phyloP scores from a whole-genome alignment of 2,113 vertebrate species.

The Melanerpes formicivorus region DNA sequence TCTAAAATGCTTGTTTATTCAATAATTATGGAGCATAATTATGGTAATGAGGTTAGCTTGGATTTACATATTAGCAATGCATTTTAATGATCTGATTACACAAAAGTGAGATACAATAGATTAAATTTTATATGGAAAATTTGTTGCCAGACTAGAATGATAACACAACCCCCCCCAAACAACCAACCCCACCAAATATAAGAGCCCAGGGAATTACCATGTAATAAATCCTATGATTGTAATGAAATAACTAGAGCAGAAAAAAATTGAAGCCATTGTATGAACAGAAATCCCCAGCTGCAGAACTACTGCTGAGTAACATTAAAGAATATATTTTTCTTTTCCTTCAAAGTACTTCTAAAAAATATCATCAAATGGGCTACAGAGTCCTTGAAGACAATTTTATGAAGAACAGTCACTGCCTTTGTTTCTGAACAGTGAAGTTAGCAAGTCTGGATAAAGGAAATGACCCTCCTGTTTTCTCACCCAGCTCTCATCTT shows the following conservation, averaged over 20 bases:
- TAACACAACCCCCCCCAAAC: background rate
- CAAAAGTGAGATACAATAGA: slow-evolving; percentile 65
- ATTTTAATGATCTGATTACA: slow-evolving; percentile 81
- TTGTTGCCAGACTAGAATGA: slow-evolving; percentile 57
- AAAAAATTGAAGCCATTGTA: slow-evolving; percentile 58
- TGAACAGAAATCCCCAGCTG: slow-evolving; percentile 53
- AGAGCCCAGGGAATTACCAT: slow-evolving; percentile 59
- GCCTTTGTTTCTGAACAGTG: slow-evolving; percentile 57
- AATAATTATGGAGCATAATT: slow-evolving; percentile 73
- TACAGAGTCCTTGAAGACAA: slow-evolving; percentile 35
- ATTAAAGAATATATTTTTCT: slow-evolving; percentile 38
- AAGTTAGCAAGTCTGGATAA: slow-evolving; percentile 25
- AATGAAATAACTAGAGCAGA: slow-evolving; percentile 68
- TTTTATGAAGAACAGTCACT: slow-evolving; percentile 16
- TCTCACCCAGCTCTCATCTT: slow-evolving; percentile 39
- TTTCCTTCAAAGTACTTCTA: slow-evolving; percentile 36
- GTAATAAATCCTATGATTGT: slow-evolving; percentile 67
- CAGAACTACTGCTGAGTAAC: slow-evolving; percentile 43
- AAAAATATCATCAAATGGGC: slow-evolving; percentile 45
- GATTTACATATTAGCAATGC: slow-evolving; percentile 78
- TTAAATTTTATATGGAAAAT: slow-evolving; percentile 64
- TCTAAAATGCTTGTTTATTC: slow-evolving; percentile 69
- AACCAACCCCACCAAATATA: background rate
- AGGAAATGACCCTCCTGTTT: slow-evolving; percentile 61
- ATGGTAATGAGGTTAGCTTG: slow-evolving; percentile 70